Evolutionary conservation across 2,888 invertebrate genomes (phyloP).

Genomic region (Cybosia mesomella): DNA sequence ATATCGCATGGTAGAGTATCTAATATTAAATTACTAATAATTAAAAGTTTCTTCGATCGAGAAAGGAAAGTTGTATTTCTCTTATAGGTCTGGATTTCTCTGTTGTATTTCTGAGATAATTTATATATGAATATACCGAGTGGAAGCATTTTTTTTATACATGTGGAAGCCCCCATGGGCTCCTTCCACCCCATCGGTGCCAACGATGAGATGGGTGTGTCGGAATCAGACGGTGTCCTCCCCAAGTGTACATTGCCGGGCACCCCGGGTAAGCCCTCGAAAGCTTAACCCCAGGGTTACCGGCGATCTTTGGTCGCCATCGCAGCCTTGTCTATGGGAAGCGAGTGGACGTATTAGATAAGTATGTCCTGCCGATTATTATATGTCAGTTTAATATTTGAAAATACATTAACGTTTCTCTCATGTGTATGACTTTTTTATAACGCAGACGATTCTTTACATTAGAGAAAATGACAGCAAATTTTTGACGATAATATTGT

Average conservation of each 20-base stretch:
- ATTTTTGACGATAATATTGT: neutral
- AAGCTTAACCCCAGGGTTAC: no score
- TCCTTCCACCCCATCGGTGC: no score
- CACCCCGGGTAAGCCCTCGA: no score
- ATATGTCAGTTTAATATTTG: neutral
- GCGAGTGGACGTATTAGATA: neutral
- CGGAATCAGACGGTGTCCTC: no score
- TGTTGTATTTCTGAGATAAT: neutral
- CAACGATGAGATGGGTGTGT: no score
- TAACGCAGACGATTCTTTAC: neutral
- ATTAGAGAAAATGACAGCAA: neutral
- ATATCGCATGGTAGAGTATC: neutral
- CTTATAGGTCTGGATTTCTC: neutral
- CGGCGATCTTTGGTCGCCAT: no score
- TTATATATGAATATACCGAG: neutral
- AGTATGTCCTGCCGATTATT: neutral
- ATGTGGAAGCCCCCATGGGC: no score
- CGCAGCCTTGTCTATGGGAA: no score
- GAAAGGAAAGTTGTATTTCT: neutral
- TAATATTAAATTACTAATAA: conserved; percentile 2
- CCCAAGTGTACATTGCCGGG: no score
- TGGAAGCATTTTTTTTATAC: no score
- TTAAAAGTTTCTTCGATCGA: neutral
- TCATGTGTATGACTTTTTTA: neutral
- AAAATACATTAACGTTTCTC: neutral